Base-by-base conservation (phyloP, 2,888 invertebrate genomes). In the Palloptera scutellata region DNA sequence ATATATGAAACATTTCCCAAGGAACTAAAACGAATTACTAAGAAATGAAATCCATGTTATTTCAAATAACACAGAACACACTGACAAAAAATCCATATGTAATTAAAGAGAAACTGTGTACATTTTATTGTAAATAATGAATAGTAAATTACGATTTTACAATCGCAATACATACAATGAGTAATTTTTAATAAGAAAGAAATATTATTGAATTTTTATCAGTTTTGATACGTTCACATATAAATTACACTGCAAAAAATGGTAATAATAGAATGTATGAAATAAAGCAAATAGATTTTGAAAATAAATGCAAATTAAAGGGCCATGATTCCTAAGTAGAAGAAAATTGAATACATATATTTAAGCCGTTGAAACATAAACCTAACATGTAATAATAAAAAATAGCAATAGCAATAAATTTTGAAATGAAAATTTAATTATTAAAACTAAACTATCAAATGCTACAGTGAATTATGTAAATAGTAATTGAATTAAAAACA, bases 301-400 rank as follows among this genome's bases (percentile, higher is more conserved):
- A 43, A 45, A 65, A n/a, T 53, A 61, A 68, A 58, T 65, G 60
- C 51, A 62, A 67, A 63, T 51, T 62, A 73, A 70, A 72, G 75
- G 72, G 74, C 73, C 74, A 80, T 80, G 79, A 80, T 81, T 80
- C 78, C 78, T 78, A 79, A 72, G 70, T 71, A 67, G 30, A 60
- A 59, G 40, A 53, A 59, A 53, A 48, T 61, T 62, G 17, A 42
- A 58, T 17, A 55, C 60, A 54, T 5, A 51, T 48, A 40, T 43
- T 40, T 30, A 30, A 15, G 17, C 30, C 45, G 9, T 45, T n/a
- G 9, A 20, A 8, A 19, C 20, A 61, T 41, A 43, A 54, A 9
- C n/a, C n/a, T n/a, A n/a, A n/a, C n/a, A n/a, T n/a, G n/a, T 11
- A 20, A 15, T 20, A 54, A 40, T 15, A 61, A 66, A 48, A 57